Evolutionary conservation across 2,113 vertebrate genomes (phyloP).

Genomic region (Pan paniscus): DNA sequence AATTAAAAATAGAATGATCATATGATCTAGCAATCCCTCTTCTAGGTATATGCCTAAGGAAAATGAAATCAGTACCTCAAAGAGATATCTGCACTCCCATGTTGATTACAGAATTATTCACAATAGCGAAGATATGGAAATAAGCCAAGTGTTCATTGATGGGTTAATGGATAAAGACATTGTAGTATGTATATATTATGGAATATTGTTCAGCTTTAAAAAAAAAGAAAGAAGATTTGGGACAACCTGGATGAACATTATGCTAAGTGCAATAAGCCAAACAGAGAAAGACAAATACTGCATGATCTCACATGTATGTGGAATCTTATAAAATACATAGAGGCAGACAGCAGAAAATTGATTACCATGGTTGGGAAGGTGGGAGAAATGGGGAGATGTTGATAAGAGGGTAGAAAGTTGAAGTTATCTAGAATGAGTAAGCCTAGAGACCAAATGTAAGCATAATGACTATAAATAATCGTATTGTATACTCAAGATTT

Average conservation of each 20-base stretch:
- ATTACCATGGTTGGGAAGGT: no score
- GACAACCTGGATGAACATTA: background rate
- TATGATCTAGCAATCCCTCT: background rate
- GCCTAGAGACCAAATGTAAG: background rate
- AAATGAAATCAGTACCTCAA: background rate
- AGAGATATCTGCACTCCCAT: background rate
- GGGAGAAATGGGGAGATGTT: background rate
- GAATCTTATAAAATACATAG: background rate
- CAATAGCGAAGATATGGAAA: background rate
- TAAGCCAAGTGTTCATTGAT: background rate
- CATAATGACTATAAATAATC: background rate
- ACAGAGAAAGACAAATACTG: background rate
- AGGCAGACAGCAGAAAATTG: background rate
- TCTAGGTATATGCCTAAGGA: background rate
- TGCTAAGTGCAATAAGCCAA: background rate
- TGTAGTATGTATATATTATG: background rate
- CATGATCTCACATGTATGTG: background rate
- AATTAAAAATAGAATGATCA: background rate
- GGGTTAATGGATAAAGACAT: background rate
- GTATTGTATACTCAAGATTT: background rate
- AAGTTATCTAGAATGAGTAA: background rate
- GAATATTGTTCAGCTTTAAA: background rate
- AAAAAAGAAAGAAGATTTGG: background rate
- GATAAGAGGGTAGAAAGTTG: background rate
- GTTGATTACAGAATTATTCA: background rate